These are phyloP conservation scores for Xanthia icteritia DNA, from an alignment of 2,888 invertebrate genomes.

Conservation along the genomic window DNA sequence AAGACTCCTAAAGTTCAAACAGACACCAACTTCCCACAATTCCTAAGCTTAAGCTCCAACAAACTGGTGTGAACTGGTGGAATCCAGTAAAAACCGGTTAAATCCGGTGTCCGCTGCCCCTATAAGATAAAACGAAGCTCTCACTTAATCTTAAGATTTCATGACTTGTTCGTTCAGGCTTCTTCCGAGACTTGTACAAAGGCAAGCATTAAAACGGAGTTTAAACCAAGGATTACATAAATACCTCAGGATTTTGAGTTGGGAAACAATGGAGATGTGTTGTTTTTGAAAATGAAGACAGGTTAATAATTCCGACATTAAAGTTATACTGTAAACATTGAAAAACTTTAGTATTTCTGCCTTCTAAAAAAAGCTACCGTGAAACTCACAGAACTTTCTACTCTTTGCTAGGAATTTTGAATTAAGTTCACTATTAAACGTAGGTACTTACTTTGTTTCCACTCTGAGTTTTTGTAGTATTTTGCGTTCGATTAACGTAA, in stretches of 20 bases:
- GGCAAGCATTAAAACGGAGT: slow-evolving; percentile 74
- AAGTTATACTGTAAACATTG: background rate
- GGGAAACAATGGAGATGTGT: slow-evolving; percentile 26
- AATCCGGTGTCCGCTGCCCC: slow-evolving; percentile 63
- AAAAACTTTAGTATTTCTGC: background rate
- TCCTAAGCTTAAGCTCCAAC: slow-evolving; percentile 54
- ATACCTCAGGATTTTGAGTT: slow-evolving; percentile 52
- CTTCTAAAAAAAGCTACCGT: background rate
- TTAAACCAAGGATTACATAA: slow-evolving; percentile 62
- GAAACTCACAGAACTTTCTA: background rate
- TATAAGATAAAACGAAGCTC: slow-evolving; percentile 68
- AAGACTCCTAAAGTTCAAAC: slow-evolving; percentile 29
- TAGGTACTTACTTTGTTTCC: no score
- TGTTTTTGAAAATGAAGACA: slow-evolving; percentile 35
- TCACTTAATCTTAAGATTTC: slow-evolving; percentile 74
- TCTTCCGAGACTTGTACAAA: slow-evolving; percentile 68
- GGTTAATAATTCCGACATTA: background rate
- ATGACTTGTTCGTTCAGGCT: slow-evolving; percentile 65
- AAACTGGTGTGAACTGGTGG: slow-evolving; percentile 57
- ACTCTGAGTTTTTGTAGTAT: no score
- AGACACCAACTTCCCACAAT: slow-evolving; percentile 47
- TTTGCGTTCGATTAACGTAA: no score
- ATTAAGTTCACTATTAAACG: no score
- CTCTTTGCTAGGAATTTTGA: background rate
- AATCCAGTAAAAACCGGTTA: slow-evolving; percentile 57